Conservation (phyloP, 2,797 vertebrate genomes). For the Pelochelys cantorii region DNA sequence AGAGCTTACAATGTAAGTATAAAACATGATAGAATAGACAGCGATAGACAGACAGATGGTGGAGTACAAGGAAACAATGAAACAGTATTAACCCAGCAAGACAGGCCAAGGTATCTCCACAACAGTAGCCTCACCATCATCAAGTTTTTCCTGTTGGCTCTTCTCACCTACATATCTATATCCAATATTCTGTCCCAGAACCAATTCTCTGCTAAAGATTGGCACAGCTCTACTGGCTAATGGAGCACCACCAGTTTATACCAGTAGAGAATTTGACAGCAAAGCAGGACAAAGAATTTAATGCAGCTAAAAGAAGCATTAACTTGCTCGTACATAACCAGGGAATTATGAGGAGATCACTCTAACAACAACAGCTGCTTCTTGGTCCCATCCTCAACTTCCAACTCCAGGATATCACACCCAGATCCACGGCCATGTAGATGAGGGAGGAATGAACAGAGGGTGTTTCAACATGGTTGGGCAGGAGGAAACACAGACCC, state of each 20-base stretch:
- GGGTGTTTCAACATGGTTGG: constrained; percentile 30
- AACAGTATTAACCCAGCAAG: not conserved
- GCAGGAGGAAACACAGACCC: not conserved
- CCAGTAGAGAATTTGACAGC: not conserved
- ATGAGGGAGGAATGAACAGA: not conserved
- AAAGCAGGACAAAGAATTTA: not conserved
- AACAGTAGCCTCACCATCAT: not conserved
- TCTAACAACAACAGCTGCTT: constrained; percentile 21
- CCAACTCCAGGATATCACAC: not conserved
- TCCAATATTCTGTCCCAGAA: not conserved
- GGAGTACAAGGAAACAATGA: not conserved
- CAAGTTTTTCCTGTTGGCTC: not conserved
- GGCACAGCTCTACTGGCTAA: constrained; percentile 20
- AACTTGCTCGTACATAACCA: not conserved
- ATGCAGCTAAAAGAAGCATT: not conserved
- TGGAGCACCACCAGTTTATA: constrained; percentile 57
- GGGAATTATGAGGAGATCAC: not conserved
- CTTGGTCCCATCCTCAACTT: not conserved
- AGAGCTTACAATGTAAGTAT: not conserved
- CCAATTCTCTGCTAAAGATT: constrained; percentile 38
- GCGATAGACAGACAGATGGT: not conserved
- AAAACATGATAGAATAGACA: not conserved
- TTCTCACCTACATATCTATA: not conserved
- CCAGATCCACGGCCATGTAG: not conserved
- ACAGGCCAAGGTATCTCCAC: not conserved